A percentile compares a stretch with the other conserved stretches of the same genome.
Conservation (phyloP, 2,888 invertebrate species). For the Deilephila elpenor region DNA sequence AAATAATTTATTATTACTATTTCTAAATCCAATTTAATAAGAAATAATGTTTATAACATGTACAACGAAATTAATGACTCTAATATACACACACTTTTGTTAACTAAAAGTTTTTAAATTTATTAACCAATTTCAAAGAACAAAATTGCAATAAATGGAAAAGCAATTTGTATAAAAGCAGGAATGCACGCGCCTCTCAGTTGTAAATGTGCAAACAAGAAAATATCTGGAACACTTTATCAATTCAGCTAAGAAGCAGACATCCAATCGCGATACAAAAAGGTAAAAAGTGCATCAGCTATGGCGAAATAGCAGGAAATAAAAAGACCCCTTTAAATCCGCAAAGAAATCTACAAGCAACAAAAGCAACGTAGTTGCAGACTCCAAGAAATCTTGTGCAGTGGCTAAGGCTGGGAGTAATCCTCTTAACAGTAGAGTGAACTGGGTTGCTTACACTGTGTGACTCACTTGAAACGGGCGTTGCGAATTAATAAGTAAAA, state of each 20-base stretch:
- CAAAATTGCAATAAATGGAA: too few species aligned
- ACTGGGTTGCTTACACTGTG: constrained; percentile 52
- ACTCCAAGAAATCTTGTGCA: constrained; percentile 55
- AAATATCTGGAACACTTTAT: constrained; percentile 30
- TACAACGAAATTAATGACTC: too few species aligned
- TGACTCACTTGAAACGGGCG: constrained; percentile 38
- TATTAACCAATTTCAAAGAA: too few species aligned
- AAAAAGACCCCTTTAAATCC: constrained; percentile 57
- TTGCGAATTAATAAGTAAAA: constrained; percentile 48
- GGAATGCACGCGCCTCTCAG: background rate
- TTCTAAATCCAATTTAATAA: too few species aligned
- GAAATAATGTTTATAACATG: too few species aligned
- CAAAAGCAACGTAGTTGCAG: constrained; percentile 56
- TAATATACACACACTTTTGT: too few species aligned
- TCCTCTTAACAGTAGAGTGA: constrained; percentile 62
- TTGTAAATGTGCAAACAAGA: background rate
- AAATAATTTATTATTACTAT: too few species aligned
- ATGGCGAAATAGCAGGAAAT: constrained; percentile 11
- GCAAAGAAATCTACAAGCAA: constrained; percentile 63
- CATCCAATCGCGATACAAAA: constrained; percentile 38
- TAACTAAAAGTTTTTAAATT: too few species aligned
- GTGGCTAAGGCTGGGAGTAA: constrained; percentile 53
- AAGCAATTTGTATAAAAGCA: too few species aligned
- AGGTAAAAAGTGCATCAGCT: constrained; percentile 7
- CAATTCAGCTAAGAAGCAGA: constrained; percentile 41